Evolutionary conservation across 2,888 invertebrate genomes (phyloP).

Genomic region (Allygus modestus): DNA sequence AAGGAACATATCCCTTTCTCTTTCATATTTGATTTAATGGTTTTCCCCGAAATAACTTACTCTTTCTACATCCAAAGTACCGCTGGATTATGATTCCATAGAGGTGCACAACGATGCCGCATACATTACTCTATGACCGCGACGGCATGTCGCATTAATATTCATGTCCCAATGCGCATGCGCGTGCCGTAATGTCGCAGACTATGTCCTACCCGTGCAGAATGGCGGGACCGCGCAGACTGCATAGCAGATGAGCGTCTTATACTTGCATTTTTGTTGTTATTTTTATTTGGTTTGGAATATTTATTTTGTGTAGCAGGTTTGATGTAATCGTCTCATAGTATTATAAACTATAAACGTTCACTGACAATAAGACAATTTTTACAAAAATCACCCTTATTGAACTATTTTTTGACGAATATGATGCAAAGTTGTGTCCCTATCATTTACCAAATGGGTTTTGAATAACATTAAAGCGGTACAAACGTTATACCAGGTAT

Average conservation of each 20-base stretch:
- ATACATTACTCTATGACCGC: conserved; percentile 36
- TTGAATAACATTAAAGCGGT: too few species aligned
- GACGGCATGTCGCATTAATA: conserved; percentile 33
- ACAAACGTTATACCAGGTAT: too few species aligned
- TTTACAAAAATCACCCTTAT: too few species aligned
- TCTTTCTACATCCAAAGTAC: background rate
- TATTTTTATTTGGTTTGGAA: too few species aligned
- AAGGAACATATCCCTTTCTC: background rate
- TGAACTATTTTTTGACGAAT: too few species aligned
- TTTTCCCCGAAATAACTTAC: background rate
- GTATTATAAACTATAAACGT: too few species aligned
- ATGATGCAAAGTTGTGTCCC: too few species aligned
- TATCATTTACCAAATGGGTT: too few species aligned
- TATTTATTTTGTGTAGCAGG: too few species aligned
- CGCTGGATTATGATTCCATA: conserved; percentile 6
- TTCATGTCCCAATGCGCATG: background rate
- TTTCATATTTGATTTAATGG: background rate
- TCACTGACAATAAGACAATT: too few species aligned
- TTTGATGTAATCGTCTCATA: too few species aligned
- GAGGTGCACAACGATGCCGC: background rate
- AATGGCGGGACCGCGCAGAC: background rate
- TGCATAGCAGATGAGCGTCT: background rate
- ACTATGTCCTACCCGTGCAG: background rate
- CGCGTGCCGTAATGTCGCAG: conserved; percentile 15
- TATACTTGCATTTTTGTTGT: too few species aligned